Evolutionary conservation across 2,888 invertebrate genomes (phyloP), one percentile per base, ranked within the genome.

Genomic region (Drosophila bunnanda): DNA sequence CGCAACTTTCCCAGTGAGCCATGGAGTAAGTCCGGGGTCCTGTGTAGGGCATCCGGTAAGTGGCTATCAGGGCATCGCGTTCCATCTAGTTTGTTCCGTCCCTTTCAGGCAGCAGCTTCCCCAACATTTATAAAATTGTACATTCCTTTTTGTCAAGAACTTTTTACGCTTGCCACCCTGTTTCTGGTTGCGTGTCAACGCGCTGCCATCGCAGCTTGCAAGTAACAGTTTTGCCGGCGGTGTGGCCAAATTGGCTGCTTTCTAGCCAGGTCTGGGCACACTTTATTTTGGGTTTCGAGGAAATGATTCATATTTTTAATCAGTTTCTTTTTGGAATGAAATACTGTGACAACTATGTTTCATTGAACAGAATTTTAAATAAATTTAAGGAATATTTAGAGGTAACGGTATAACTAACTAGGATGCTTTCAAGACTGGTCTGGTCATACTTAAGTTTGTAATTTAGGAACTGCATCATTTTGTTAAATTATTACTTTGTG

Each of bases 121-220:
- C 53, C 58, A 69, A 59, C 70, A 69, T 69, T 69, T 69, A 69
- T 69, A 70, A 69, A 70, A 69, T 69, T 61, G 71, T 56, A 71
- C 52, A 71, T 52, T 69, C 38, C 60, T 48, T 59, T 59, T 75
- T 68, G 60, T 60, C 67, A 68, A 75, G 75, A 58, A 60, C 76
- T 41, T 75, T 72, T 74, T 50, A 59, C 39, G 50, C 28, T 57
- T 65, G 53, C 75, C 66, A 58, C 72, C 67, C 54, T 48, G 30
- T 74, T 67, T 66, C 41, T 41, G 54, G 44, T 58, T 65, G 72
- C 65, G 67, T 74, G 72, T 74, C 72, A 72, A 72, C 60, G 76
- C 48, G 44, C 44, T 46, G 46, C 46, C 46, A 46, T 46, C 48
- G 32, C 25, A 15, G 50, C 22, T 57, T 48, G 48, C 48, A 34